Evolutionary conservation across 2,797 vertebrate genomes (phyloP), one percentile per base, ranked within the genome.

Genomic region (Podargus strigoides): DNA sequence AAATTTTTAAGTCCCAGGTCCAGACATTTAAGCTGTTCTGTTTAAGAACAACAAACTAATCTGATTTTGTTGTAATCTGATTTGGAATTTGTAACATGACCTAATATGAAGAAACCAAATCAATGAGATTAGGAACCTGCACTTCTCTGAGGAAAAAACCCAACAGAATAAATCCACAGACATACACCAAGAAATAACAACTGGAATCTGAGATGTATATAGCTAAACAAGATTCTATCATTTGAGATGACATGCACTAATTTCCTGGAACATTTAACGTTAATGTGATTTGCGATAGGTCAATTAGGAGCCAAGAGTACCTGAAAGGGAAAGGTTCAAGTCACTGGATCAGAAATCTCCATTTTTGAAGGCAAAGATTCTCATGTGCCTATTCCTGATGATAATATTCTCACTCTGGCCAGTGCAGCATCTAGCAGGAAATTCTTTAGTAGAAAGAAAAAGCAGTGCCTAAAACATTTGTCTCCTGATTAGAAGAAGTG

Each of bases 81-180:
- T 96, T 94, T 94, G 53, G 76, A 93, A 90, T 89, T 95, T 93
- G 93, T 83, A 97, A 95, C 66, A 93, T 92, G 87, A 96, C 34
- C 95, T 91, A 76, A 90, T 91, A 89, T 21, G 26, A 74, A 95
- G 67, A 68, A 77, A 66, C 39, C 44, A 67, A 52, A 93, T 91
- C 86, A 91, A 64, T 94, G 76, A 82, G 82, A 94, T 96, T 92
- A 95, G 68, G 53, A 94, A 93, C 68, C 46, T 93, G 50, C 39
- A 62, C 32, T 93, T 86, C 27, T 66, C 52, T 15, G 34, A 69
- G 53, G n/a, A 6, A 24, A 64, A 94, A 55, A 50, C 2, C 11
- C 89, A 85, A 9, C 1, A 67, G 69, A 69, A 76, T 56, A 85
- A 84, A 86, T 62, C 49, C 46, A 73, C 22, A 79, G 85, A 93